A percentile compares a stretch with the other conserved stretches of the same genome.
phyloP scores from a whole-genome alignment of 2,888 invertebrate genomes.

The Hypercompe scribonia region DNA sequence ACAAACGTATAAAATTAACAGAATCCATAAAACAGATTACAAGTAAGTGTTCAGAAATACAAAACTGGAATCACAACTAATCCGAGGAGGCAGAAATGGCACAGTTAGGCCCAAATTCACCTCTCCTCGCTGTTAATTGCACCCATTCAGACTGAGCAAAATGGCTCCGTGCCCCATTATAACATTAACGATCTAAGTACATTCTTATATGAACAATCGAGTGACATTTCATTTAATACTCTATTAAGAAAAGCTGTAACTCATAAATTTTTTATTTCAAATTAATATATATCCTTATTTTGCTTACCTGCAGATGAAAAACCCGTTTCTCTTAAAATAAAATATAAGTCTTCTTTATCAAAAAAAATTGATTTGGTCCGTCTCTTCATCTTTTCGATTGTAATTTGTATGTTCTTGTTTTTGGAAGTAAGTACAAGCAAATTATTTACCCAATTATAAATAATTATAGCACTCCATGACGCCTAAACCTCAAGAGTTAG shows the following conservation, averaged over 20 bases:
- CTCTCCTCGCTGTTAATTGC: conserved; percentile 58
- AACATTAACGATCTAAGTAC: conserved; percentile 43
- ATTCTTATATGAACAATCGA: conserved; percentile 34
- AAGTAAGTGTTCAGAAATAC: conserved; percentile 21
- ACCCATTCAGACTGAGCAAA: conserved; percentile 60
- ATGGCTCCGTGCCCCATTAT: conserved; percentile 52
- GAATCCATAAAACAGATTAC: conserved; percentile 21
- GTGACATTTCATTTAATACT: conserved; percentile 21
- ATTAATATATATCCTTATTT: neutral
- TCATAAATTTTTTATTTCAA: neutral
- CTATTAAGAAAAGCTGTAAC: conserved; percentile 16
- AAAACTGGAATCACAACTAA: conserved; percentile 30
- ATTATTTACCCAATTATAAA: too few species aligned
- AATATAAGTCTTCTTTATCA: neutral
- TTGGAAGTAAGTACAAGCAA: too few species aligned
- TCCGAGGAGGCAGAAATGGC: conserved; percentile 23
- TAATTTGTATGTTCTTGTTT: too few species aligned
- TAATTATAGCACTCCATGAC: too few species aligned
- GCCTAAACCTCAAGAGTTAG: too few species aligned
- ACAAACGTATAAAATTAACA: neutral
- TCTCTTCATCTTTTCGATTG: too few species aligned
- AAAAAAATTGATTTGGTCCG: neutral
- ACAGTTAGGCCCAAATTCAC: conserved; percentile 51
- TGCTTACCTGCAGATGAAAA: too few species aligned
- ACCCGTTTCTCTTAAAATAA: neutral